Base-by-base conservation (phyloP, 2,888 invertebrate genomes). In the Drosophila paranaensis region DNA sequence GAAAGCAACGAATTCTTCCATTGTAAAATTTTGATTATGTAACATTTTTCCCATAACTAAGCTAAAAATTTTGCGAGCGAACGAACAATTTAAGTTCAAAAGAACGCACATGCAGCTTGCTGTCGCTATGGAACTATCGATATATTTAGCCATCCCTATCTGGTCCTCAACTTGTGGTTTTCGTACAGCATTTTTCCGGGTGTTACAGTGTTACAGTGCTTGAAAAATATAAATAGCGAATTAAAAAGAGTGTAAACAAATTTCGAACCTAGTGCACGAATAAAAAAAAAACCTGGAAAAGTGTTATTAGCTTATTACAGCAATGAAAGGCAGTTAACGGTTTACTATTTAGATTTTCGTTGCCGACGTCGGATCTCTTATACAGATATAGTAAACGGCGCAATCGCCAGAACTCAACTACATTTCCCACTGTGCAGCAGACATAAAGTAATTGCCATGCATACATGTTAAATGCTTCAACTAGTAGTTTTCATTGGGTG, bases 181-280 rank as follows among this genome's bases (percentile, higher is more conserved):
- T 67, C 55, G 77, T 77, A 77, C 86, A 88, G 88, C 88, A 88
- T 88, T 87, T 87, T 85, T 82, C 79, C 75, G 82, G 79, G 71
- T 83, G 74, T 85, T 81, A 81, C 83, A 85, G 73, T 77, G 78
- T 83, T 78, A 84, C 84, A 87, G 84, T 87, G 84, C 87, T 75
- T 77, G 70, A 65, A 83, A 87, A 78, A 74, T 74, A 80, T 72
- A 76, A 81, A 68, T 74, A 79, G 67, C 75, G 75, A 57, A 70
- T 81, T 74, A 76, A 69, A 69, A 74, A 74, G 63, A 72, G 73
- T 81, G 79, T 73, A 74, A 68, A 75, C 66, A 75, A 71, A 65
- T 62, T 27, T 43, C 43, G 57, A 70, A 71, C 57, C 60, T 35
- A 54, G 53, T 56, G 46, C 45, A 56, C 53, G 60, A 58, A n/a